A percentile compares a stretch with the other conserved stretches of the same genome.
These are phyloP conservation scores for Sebastes wilsoni DNA, from an alignment of 2,797 vertebrate species.

Conservation along the genomic window DNA sequence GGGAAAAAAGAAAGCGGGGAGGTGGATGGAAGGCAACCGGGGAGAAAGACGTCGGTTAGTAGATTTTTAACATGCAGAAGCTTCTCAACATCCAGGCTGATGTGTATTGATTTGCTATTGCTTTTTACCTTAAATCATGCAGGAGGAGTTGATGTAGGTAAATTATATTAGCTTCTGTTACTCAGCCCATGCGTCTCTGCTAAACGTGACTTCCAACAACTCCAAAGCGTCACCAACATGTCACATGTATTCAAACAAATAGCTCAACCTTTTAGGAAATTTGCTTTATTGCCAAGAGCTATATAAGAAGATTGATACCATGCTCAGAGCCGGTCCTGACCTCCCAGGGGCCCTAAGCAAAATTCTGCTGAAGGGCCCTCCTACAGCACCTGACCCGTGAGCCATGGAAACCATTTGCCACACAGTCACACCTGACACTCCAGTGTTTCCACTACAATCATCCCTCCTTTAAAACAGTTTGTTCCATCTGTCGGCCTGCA, in stretches of 20 bases:
- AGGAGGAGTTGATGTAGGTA: not conserved
- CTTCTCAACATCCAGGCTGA: not conserved
- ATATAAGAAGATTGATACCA: not conserved
- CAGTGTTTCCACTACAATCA: not conserved
- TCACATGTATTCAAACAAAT: not conserved
- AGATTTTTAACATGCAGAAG: not conserved
- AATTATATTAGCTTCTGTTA: not conserved
- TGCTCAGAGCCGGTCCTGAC: not conserved
- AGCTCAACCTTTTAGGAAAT: not conserved
- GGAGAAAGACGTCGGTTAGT: not conserved
- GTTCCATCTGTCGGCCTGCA: not conserved
- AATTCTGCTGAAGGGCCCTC: not conserved
- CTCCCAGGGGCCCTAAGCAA: not conserved
- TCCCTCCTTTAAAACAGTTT: not conserved
- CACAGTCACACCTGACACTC: not conserved
- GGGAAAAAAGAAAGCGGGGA: not conserved
- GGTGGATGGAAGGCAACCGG: not conserved
- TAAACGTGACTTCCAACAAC: not conserved
- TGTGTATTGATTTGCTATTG: not conserved
- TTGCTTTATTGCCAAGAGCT: not conserved
- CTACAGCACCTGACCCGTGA: not conserved
- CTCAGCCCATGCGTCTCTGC: not conserved
- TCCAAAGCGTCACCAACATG: not conserved
- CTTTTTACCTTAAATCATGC: not conserved
- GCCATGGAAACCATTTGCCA: not conserved